Evolutionary conservation across 1,140 invertebrate genomes (phyloP).

Genomic region (Saxidomus purpurata): DNA sequence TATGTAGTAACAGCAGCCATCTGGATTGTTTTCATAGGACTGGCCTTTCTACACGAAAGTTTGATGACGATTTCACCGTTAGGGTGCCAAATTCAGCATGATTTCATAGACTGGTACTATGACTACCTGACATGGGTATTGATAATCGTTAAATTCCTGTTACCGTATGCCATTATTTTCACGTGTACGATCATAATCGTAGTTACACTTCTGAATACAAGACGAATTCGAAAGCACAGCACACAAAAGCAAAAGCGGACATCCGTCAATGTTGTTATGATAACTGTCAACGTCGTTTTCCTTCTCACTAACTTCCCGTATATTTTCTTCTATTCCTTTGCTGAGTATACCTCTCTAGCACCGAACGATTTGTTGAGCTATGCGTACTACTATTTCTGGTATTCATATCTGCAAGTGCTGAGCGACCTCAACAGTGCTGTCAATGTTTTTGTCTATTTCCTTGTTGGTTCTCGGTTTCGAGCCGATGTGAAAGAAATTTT

Average conservation of each 20-base stretch:
- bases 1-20: not conserved
- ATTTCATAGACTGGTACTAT: not conserved
- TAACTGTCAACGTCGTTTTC: not conserved
- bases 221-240: not conserved
- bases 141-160: not conserved
- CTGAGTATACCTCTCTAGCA: not conserved
- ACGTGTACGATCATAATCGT: not conserved
- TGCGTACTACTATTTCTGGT: not conserved
- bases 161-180: not conserved
- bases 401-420: not conserved
- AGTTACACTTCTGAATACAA: not conserved
- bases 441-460: conserved; percentile 8
- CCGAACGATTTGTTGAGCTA: not conserved
- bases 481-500: not conserved
- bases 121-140: not conserved
- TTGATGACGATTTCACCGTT: not conserved
- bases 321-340: not conserved
- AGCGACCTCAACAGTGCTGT: not conserved
- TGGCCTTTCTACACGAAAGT: not conserved
- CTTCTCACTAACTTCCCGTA: not conserved
- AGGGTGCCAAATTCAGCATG: not conserved
- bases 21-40: not conserved
- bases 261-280: not conserved
- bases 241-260: not conserved
- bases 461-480: not conserved